A percentile compares a stretch with the other conserved stretches of the same genome.
phyloP scores from a whole-genome alignment of 2,113 vertebrate species.

The Mohoua ochrocephala region DNA sequence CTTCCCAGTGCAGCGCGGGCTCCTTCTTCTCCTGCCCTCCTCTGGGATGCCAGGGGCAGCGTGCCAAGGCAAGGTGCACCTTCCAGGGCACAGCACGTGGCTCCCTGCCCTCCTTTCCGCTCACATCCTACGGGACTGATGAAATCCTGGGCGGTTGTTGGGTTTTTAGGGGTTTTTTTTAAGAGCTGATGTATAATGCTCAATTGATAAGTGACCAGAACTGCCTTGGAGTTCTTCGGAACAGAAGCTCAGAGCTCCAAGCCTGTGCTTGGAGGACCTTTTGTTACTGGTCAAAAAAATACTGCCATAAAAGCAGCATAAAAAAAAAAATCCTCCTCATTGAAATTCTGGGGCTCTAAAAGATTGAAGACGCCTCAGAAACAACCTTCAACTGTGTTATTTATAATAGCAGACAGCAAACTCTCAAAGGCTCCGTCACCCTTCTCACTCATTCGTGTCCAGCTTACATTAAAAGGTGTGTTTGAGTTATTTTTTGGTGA shows the following conservation, averaged over 20 bases:
- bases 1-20: neutral
- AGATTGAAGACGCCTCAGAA: neutral
- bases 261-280: neutral
- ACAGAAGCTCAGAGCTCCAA: neutral
- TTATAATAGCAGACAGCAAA: rapidly evolving
- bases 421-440: neutral
- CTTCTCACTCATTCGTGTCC: neutral
- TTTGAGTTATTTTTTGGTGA: neutral
- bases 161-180: neutral
- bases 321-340: neutral
- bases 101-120: neutral
- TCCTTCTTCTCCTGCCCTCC: neutral
- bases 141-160: rapidly evolving
- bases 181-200: neutral
- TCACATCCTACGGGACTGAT: neutral
- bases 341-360: rapidly evolving
- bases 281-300: neutral
- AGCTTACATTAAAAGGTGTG: neutral
- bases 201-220: neutral
- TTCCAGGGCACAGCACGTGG: neutral
- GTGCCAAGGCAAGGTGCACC: neutral
- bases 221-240: neutral
- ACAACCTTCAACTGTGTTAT: neutral
- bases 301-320: neutral
- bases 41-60: neutral